Evolutionary conservation across 2,113 vertebrate species (phyloP), one percentile per base, ranked within the genome.

Genomic region (Oreotrochilus melanogaster): DNA sequence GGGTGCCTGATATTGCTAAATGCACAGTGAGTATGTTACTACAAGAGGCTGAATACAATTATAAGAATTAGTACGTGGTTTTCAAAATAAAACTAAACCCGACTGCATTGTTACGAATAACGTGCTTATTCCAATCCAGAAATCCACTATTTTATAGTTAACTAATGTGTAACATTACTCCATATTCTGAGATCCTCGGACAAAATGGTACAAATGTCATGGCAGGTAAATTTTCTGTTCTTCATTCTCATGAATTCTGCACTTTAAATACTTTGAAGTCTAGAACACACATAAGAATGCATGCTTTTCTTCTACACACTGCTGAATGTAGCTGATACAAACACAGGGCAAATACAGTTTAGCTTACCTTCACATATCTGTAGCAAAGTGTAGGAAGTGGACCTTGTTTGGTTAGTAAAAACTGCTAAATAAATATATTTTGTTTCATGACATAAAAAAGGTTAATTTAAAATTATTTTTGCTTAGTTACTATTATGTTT

Each of bases 401-500:
- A n/a, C 10, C 2, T 61, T 74, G 9, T 88, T 65, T 58, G 2
- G 3, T 48, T 85, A 85, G 53, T 53, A 33, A n/a, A 64, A 16
- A 31, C 12, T 86, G 48, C 17, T 65, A 28, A 66, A 73, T 75
- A 27, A 45, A 3, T 27, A 2, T 9, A 18, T 73, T 89, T 72
- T 60, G 5, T 42, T 89, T 75, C 25, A 14, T 37, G 35, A 53
- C 33, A 64, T 33, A 53, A 19, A 80, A 60, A 76, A n/a, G 8
- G 5, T 78, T 67, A 0, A 16, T 74, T 76, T 67, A 18, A 92
- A 31, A 45, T 14, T 27, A 19, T 17, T 96, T 94, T 94, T 91
- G 31, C 81, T 96, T 96, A 56, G 96, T 64, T 58, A 94, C 62
- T 97, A 27, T 96, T 98, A 76, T 98, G 92, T 98, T 98, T 98